Conservation (phyloP, 2,888 invertebrate species). For the Orgyia antiqua region DNA sequence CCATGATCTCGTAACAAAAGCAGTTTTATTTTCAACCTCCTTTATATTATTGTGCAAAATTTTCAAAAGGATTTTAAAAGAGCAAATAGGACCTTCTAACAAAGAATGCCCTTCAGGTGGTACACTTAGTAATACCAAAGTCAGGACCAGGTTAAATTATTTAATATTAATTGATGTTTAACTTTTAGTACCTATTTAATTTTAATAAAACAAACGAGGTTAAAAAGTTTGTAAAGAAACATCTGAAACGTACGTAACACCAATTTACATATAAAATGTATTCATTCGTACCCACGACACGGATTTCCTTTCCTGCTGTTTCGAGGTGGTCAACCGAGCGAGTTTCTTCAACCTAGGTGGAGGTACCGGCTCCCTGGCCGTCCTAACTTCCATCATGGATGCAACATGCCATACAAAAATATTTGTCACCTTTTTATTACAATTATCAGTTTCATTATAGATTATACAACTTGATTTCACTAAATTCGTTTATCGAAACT, state of each 20-base stretch:
- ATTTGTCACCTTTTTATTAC: too few species aligned
- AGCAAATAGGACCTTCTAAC: neutral
- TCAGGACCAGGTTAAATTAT: too few species aligned
- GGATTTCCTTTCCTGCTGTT: slow-evolving; percentile 51
- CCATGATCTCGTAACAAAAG: slow-evolving; percentile 41
- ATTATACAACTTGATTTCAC: slow-evolving; percentile 45
- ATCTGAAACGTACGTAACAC: too few species aligned
- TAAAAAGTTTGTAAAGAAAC: too few species aligned
- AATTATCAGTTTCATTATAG: too few species aligned
- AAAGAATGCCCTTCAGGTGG: neutral
- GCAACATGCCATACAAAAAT: slow-evolving; percentile 28
- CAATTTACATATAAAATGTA: too few species aligned
- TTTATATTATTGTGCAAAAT: slow-evolving; percentile 27
- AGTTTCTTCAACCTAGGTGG: slow-evolving; percentile 69
- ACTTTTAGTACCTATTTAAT: neutral
- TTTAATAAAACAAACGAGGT: too few species aligned
- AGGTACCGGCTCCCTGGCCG: slow-evolving; percentile 49
- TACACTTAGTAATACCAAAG: too few species aligned
- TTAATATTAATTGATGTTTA: too few species aligned
- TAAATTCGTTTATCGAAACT: slow-evolving; percentile 52
- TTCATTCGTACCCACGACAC: slow-evolving; percentile 57
- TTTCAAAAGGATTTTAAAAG: slow-evolving; percentile 2
- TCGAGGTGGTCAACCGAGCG: slow-evolving; percentile 54
- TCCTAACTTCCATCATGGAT: slow-evolving; percentile 38
- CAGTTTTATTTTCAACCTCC: slow-evolving; percentile 31